Percentiles rank a stretch among this genome's conserved stretches.
phyloP scores from a whole-genome alignment of 23 tunicate species.

The Botrylloides violaceus region DNA sequence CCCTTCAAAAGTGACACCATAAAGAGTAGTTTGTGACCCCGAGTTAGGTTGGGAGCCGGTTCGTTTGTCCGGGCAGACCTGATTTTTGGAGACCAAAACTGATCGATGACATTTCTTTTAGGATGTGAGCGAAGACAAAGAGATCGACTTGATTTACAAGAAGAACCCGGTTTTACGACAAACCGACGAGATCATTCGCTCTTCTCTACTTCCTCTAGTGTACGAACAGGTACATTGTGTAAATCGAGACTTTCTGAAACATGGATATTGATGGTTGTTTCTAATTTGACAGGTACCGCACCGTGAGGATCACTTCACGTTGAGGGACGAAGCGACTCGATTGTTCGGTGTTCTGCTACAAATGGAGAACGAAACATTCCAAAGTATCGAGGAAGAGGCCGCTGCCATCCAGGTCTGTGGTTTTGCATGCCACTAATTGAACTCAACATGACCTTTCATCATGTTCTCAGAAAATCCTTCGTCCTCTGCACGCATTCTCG shows the following conservation, averaged over 20 bases:
- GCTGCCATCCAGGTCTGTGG: conserved; percentile 34
- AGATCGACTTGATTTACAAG: conserved; percentile 69
- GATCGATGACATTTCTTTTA: no score
- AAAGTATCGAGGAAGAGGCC: conserved; percentile 61
- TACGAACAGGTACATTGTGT: conserved; percentile 64
- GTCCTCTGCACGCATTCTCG: conserved; percentile 51
- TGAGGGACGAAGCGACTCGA: conserved; percentile 67
- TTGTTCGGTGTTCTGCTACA: conserved; percentile 36
- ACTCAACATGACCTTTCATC: no score
- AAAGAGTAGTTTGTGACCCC: no score
- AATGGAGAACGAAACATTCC: conserved; percentile 60
- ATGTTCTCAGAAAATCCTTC: conserved; percentile 53
- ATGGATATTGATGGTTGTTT: not conserved
- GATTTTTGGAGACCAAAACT: no score
- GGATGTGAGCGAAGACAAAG: conserved; percentile 46
- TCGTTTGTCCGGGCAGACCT: no score
- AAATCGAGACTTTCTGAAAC: not conserved
- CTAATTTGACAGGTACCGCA: conserved; percentile 11
- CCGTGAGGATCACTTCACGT: conserved; percentile 60
- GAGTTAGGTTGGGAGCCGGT: no score
- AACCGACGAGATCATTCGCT: conserved; percentile 49
- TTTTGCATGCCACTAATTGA: not conserved
- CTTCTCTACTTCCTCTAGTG: conserved; percentile 58
- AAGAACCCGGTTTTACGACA: conserved; percentile 76
- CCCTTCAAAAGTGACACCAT: no score